Percentiles rank a stretch among this genome's conserved stretches.
phyloP scores from a whole-genome alignment of 2,888 invertebrate genomes.

The Trissolcus brochymenae region DNA sequence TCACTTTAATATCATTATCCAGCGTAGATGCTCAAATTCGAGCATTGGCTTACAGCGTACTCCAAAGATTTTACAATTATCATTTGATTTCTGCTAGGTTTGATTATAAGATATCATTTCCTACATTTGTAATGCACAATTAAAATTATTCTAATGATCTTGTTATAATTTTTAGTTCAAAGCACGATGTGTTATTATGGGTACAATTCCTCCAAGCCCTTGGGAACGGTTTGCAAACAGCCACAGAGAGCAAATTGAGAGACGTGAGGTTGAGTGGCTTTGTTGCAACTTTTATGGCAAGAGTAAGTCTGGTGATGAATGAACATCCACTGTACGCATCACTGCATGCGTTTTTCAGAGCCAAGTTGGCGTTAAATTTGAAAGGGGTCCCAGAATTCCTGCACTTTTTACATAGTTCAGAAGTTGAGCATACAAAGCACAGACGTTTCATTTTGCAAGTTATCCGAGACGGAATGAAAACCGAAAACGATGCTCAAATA shows the following conservation, averaged over 20 bases:
- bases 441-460: constrained; percentile 87
- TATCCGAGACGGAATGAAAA: constrained; percentile 86
- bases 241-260: constrained; percentile 58
- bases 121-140: background rate
- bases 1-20: constrained; percentile 84
- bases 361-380: constrained; percentile 87
- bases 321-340: constrained; percentile 86
- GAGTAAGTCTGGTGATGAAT: constrained; percentile 83
- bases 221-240: constrained; percentile 79
- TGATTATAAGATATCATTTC: constrained; percentile 59
- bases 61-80: constrained; percentile 83
- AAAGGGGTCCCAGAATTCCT: constrained; percentile 91
- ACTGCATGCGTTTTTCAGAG: constrained; percentile 86
- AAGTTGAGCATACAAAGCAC: constrained; percentile 82
- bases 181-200: constrained; percentile 81
- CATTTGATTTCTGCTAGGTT: constrained; percentile 85
- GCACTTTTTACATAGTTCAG: constrained; percentile 88
- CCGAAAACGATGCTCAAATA: constrained; percentile 85
- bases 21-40: constrained; percentile 83
- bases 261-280: constrained; percentile 78
- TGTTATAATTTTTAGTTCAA: constrained; percentile 74
- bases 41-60: constrained; percentile 84
- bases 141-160: background rate
- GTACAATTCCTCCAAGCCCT: constrained; percentile 83
- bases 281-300: constrained; percentile 84